Evolutionary conservation across 2,113 vertebrate species (phyloP).

Genomic region (Hystrix cristata): DNA sequence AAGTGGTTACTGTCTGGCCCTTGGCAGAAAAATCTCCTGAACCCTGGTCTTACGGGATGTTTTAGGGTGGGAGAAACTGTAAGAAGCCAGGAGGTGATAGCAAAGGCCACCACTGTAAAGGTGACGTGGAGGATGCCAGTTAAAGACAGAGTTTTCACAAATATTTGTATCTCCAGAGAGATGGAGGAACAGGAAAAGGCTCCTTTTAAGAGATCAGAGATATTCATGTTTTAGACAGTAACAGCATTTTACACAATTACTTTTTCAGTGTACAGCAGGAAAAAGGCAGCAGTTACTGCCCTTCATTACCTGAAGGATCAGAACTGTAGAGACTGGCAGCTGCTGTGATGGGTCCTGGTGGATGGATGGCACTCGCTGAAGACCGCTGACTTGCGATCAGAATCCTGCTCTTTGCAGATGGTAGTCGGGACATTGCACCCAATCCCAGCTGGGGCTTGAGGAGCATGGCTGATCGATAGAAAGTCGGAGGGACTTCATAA

Average conservation of each 20-base stretch:
- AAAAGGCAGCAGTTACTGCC: not conserved
- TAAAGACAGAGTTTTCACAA: not conserved
- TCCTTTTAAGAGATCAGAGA: constrained; percentile 4
- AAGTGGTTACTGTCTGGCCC: not conserved
- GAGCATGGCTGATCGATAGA: constrained; percentile 94
- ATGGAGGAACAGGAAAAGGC: constrained; percentile 22
- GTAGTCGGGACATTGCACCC: constrained; percentile 93
- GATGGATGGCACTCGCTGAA: constrained; percentile 87
- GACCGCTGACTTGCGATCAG: constrained; percentile 92
- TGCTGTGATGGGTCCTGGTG: constrained; percentile 90
- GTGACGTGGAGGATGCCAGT: not conserved
- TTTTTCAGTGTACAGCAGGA: not conserved
- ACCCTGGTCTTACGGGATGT: not conserved
- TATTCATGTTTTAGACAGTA: not conserved
- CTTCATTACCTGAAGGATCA: constrained; percentile 91
- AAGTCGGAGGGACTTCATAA: constrained; percentile 89
- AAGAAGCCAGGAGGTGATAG: not conserved
- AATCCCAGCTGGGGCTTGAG: constrained; percentile 95
- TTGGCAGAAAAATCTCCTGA: not conserved
- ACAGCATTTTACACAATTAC: not conserved
- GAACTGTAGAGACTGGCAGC: constrained; percentile 86
- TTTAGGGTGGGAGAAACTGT: not conserved
- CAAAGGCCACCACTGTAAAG: not conserved
- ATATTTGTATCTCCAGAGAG: not conserved
- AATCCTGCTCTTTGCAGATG: constrained; percentile 92